Evolutionary conservation across 2,797 vertebrate genomes (phyloP).

Genomic region (Muscicapa striata): DNA sequence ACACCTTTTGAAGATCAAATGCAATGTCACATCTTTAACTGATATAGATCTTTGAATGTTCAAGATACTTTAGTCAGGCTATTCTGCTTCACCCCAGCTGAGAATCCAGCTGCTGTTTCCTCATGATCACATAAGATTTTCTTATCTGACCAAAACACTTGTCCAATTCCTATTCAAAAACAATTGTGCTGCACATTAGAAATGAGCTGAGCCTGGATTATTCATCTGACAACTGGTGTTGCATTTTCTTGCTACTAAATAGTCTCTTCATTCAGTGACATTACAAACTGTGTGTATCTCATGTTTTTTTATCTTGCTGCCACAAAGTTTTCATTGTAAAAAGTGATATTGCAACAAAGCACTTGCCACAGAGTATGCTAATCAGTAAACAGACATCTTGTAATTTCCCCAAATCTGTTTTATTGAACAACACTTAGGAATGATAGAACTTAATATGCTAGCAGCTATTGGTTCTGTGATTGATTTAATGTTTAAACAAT

Average conservation of each 20-base stretch:
- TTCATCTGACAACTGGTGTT: neutral
- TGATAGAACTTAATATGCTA: neutral
- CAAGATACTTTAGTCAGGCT: neutral
- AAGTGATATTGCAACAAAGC: neutral
- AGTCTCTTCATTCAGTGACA: neutral
- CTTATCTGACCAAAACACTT: constrained; percentile 43
- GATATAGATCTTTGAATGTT: neutral
- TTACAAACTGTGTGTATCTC: neutral
- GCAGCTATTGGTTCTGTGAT: neutral
- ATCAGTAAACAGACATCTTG: neutral
- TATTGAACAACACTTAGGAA: neutral
- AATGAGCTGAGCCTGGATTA: neutral
- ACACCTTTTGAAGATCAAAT: neutral
- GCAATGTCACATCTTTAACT: neutral
- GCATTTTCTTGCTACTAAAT: neutral
- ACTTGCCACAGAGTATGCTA: neutral
- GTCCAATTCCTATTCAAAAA: neutral
- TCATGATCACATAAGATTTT: neutral
- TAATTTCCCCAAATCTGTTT: neutral
- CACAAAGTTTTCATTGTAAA: neutral
- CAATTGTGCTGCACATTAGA: neutral
- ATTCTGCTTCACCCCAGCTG: neutral
- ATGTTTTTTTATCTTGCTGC: neutral
- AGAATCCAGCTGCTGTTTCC: neutral
- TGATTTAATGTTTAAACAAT: neutral